phyloP scores from a whole-genome alignment of 2,797 vertebrate species.

The Artibeus jamaicensis region DNA sequence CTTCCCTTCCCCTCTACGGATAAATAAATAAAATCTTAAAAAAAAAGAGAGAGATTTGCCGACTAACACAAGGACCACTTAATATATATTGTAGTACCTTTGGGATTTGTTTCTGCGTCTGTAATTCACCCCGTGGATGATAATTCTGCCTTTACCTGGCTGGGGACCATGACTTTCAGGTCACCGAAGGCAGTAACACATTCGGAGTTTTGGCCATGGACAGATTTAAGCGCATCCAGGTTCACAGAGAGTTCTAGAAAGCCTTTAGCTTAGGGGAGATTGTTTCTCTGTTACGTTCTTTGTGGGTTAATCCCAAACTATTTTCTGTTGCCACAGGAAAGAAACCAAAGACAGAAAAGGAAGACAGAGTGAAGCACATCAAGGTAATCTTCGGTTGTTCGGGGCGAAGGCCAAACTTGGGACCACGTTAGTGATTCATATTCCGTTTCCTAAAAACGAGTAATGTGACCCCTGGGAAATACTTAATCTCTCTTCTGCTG shows the following conservation, averaged over 20 bases:
- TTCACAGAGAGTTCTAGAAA: neutral
- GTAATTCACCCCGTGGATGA: neutral
- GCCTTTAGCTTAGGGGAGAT: neutral
- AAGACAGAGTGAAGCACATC: conserved; percentile 88
- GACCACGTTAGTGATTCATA: neutral
- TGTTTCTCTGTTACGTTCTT: neutral
- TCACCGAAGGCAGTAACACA: neutral
- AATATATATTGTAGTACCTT: rapidly evolving
- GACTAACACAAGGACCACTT: neutral
- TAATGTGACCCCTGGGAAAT: neutral
- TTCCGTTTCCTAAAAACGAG: neutral
- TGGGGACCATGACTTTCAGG: neutral
- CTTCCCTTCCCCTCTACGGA: no score
- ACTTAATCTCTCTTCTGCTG: neutral
- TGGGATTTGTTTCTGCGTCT: neutral
- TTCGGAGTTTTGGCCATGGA: neutral
- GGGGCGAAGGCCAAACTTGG: conserved; percentile 18
- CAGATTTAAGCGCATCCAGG: neutral
- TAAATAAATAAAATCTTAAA: no score
- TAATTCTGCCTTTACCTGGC: neutral
- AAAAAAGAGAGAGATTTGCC: neutral
- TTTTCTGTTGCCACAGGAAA: conserved; percentile 87
- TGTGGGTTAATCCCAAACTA: conserved; percentile 47
- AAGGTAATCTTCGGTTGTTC: conserved; percentile 83
- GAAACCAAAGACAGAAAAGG: conserved; percentile 92